Percentiles rank a stretch among this genome's conserved stretches.
phyloP scores from a whole-genome alignment of 2,797 vertebrate species.

The Cuniculus paca region DNA sequence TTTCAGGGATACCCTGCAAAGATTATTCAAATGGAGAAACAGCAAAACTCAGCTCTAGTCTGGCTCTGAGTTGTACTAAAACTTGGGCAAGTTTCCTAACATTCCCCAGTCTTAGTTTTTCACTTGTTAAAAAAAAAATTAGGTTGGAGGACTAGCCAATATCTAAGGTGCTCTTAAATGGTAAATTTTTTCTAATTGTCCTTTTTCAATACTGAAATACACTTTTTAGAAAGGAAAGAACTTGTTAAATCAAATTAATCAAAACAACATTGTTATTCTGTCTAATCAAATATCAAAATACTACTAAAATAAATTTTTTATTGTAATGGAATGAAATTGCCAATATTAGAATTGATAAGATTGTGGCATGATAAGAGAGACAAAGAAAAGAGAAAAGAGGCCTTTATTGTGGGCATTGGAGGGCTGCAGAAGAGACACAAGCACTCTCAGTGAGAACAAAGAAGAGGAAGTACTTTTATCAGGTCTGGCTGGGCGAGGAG shows the following conservation, averaged over 20 bases:
- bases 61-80: background rate
- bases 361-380: too few relatives aligned
- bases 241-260: constrained; percentile 21
- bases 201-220: constrained; percentile 4
- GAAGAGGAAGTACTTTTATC: too few relatives aligned
- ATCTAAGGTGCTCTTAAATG: background rate
- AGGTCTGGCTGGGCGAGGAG: too few relatives aligned
- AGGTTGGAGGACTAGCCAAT: background rate
- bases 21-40: background rate
- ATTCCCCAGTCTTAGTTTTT: background rate
- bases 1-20: background rate
- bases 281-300: background rate
- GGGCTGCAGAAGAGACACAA: too few relatives aligned
- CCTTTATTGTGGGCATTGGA: too few relatives aligned
- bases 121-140: background rate
- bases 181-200: background rate
- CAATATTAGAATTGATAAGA: constrained; percentile 31
- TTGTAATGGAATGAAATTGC: constrained; percentile 45
- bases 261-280: constrained; percentile 1
- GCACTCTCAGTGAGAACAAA: too few relatives aligned
- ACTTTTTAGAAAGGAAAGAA: constrained; percentile 18
- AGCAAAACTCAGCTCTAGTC: background rate
- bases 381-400: too few relatives aligned
- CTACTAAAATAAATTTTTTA: constrained; percentile 45
- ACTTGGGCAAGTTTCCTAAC: background rate